phyloP scores from a whole-genome alignment of 2,113 vertebrate species.

The Seriola quinqueradiata region DNA sequence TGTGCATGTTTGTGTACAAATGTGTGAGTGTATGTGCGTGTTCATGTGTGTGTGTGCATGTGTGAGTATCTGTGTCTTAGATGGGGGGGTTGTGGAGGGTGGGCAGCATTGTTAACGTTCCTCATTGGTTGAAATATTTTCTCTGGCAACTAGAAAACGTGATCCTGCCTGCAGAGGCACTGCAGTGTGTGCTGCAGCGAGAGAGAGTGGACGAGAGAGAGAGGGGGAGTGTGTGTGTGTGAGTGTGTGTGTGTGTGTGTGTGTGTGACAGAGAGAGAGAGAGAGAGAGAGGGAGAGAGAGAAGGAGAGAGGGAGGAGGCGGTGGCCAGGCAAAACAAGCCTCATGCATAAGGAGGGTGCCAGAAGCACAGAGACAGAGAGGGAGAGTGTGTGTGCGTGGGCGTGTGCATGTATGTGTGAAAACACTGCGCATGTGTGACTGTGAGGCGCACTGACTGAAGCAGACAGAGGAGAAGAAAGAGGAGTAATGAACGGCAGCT shows the following conservation, averaged over 20 bases:
- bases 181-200: constrained; percentile 85
- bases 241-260: too few species aligned
- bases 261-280: constrained; percentile 23
- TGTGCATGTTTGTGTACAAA: constrained; percentile 11
- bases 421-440: constrained; percentile 77
- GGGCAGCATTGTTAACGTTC: constrained; percentile 26
- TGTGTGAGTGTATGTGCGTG: constrained; percentile 24
- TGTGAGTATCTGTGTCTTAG: constrained; percentile 37
- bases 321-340: constrained; percentile 63
- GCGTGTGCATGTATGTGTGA: constrained; percentile 67
- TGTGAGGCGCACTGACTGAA: constrained; percentile 67
- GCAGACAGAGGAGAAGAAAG: constrained; percentile 66
- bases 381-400: constrained; percentile 40
- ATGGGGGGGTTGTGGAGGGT: constrained; percentile 24
- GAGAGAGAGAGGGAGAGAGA: constrained; percentile 42
- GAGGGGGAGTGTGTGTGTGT: constrained; percentile 41
- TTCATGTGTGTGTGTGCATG: constrained; percentile 4
- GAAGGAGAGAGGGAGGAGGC: constrained; percentile 27
- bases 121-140: constrained; percentile 82
- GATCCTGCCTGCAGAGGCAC: constrained; percentile 86
- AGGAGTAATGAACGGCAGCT: constrained; percentile 68
- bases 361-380: constrained; percentile 65
- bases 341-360: constrained; percentile 72
- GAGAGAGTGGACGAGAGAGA: constrained; percentile 60
- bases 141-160: constrained; percentile 78